These are phyloP conservation scores for Mormyrops boulengeri DNA, from an alignment of 2,797 vertebrate species.

Conservation along the genomic window DNA sequence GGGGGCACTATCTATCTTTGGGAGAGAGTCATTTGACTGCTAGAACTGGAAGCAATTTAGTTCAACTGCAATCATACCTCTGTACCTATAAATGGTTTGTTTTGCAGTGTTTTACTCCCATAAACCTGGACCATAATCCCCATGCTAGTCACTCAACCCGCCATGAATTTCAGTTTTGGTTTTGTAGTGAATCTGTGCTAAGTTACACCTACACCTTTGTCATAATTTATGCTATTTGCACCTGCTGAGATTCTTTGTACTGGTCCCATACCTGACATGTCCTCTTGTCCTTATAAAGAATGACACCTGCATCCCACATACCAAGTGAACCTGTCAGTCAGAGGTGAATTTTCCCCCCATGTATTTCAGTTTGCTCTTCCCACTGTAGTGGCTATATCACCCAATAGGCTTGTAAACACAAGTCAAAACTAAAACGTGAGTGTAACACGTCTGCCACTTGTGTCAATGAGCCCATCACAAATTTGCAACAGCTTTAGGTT, in stretches of 20 bases:
- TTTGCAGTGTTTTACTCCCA: background rate
- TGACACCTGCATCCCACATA: background rate
- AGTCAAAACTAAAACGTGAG: background rate
- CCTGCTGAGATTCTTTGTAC: background rate
- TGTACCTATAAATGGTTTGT: background rate
- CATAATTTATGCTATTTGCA: background rate
- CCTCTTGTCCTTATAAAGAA: background rate
- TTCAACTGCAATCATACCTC: background rate
- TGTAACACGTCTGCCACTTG: background rate
- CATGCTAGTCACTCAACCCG: background rate
- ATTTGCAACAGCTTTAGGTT: background rate
- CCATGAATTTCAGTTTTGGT: background rate
- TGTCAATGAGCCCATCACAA: background rate
- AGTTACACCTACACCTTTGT: background rate
- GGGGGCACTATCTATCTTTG: background rate
- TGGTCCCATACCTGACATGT: background rate
- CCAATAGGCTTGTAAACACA: background rate
- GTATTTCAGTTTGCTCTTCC: background rate
- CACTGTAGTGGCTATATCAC: background rate
- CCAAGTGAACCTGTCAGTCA: background rate
- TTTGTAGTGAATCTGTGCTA: background rate
- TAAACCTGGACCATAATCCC: background rate
- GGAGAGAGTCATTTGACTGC: background rate
- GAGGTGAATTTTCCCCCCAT: background rate
- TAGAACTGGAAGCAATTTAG: background rate